Conservation (phyloP, 1,140 invertebrate species). For the Platyscapa corneri region DNA sequence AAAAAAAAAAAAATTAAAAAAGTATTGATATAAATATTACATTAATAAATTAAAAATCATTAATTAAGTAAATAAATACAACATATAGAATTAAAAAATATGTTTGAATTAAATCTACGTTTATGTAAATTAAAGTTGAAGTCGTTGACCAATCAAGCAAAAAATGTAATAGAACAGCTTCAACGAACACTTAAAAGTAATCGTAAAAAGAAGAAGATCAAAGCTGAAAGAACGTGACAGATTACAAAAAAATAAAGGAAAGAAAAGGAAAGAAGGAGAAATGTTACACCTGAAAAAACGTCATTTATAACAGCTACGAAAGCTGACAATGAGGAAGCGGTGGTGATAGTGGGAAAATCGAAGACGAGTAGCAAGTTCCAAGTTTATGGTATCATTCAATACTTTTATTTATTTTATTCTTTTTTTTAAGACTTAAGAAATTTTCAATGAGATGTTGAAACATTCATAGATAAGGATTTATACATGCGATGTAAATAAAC, state of each 20-base stretch:
- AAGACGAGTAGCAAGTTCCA: slow-evolving; percentile 20
- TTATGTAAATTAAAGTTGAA: slow-evolving; percentile 17
- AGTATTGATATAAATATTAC: too few species aligned
- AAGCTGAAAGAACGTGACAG: slow-evolving; percentile 26
- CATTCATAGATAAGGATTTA: slow-evolving; percentile 45
- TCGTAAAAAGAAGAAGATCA: slow-evolving; percentile 35
- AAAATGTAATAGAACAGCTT: slow-evolving; percentile 16
- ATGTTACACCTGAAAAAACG: neutral
- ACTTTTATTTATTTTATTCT: slow-evolving; percentile 23
- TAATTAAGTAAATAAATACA: neutral
- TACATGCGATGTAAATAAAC: neutral
- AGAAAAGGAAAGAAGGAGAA: slow-evolving; percentile 1
- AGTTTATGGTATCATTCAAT: slow-evolving; percentile 15
- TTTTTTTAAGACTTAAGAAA: slow-evolving; percentile 2
- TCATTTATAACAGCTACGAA: slow-evolving; percentile 26
- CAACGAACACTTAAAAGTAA: slow-evolving; percentile 27
- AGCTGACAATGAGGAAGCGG: neutral
- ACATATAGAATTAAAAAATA: neutral
- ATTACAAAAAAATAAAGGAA: slow-evolving; percentile 25
- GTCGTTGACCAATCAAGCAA: slow-evolving; percentile 19
- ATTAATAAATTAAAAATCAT: neutral
- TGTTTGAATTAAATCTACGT: neutral
- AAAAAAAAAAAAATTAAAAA: neutral
- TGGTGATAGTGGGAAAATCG: neutral
- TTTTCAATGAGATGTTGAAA: neutral